These are phyloP conservation scores for Psettodes erumei DNA, from an alignment of 2,113 vertebrate species.

Conservation along the genomic window DNA sequence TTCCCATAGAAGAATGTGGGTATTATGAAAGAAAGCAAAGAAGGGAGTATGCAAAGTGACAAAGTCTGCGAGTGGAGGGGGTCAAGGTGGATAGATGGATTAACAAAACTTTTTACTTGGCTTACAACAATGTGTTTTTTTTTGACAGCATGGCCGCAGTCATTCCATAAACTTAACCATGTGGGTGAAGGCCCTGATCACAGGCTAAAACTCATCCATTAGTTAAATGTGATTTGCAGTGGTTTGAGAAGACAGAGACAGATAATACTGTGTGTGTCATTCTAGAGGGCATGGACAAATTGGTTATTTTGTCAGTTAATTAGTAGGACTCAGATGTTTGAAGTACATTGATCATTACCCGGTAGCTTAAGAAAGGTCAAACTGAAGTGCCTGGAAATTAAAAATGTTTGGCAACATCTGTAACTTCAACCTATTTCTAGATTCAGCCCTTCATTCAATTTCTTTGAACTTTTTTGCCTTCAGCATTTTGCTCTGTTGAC, in stretches of 20 bases:
- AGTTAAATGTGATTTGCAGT: not conserved
- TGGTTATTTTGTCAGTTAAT: not conserved
- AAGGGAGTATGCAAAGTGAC: not conserved
- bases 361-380: not conserved
- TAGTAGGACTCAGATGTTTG: not conserved
- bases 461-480: not conserved
- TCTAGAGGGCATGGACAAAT: not conserved
- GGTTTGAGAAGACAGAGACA: not conserved
- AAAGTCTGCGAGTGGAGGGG: not conserved
- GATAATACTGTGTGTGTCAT: not conserved
- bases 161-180: not conserved
- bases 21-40: not conserved
- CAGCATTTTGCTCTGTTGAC: constrained; percentile 3
- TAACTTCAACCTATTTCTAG: not conserved
- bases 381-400: not conserved
- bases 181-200: not conserved
- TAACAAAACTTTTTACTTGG: not conserved
- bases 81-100: not conserved
- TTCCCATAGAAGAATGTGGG: not conserved
- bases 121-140: too few relatives aligned
- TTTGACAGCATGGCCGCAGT: not conserved
- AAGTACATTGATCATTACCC: not conserved
- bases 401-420: not conserved
- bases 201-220: not conserved
- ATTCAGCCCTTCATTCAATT: not conserved